Base-by-base conservation (phyloP, 1,140 invertebrate species). In the Mamestra configurata region DNA sequence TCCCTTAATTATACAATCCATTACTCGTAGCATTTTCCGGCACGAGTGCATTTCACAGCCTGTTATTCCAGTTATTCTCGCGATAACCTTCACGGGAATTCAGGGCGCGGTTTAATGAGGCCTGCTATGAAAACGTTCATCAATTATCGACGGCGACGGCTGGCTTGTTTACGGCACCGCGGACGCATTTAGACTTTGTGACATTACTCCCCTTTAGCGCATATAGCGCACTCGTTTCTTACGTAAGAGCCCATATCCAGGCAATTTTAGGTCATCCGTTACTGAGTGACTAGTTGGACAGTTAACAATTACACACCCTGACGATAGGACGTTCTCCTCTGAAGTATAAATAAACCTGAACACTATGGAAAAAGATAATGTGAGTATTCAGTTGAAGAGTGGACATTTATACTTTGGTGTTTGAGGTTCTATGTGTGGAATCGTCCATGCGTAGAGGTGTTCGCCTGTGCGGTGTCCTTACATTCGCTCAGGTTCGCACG, bases 61-160 rank as follows among this genome's bases (percentile, higher is more conserved):
- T 43, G 40, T 71, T 72, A 78, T 82, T 84, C 80, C 75, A 86
- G 79, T 85, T 83, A 84, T 86, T 89, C 86, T 81, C 81, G 84
- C 80, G 84, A 82, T 88, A 89, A 90, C 93, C 92, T 93, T 93
- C 90, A 86, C 80, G 80, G 76, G 82, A 89, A 93, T 94, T 87
- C 88, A 90, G 91, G 89, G 89, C 93, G 88, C 88, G 86, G 86
- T 93, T 92, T 94, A 94, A 94, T 93, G 93, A 94, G 89, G 88
- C 85, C 78, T 85, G 88, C 84, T 85, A 92, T 90, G 90, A 88
- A 90, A 93, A 90, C 87, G 92, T 90, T 90, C 88, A 89, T 93
- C 91, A 94, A 94, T 94, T 94, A 94, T 93, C 93, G 91, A 91
- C 86, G 85, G 89, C 86, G 88, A 89, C 88, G 85, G 87, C 84